Conservation (phyloP, 2,888 invertebrate genomes). For the Eremobia ochroleuca region DNA sequence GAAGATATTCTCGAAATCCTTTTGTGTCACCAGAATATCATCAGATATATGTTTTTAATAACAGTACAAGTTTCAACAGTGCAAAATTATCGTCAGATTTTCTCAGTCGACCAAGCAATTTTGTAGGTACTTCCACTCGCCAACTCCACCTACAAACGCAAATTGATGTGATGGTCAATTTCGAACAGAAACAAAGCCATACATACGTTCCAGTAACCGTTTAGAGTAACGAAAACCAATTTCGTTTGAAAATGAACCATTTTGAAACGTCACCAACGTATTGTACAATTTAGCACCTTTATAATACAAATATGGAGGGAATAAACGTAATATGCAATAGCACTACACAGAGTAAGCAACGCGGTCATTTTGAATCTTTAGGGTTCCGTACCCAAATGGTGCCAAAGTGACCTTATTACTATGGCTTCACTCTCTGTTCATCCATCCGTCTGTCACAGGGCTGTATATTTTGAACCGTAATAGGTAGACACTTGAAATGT, state of each 20-base stretch:
- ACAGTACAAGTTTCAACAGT: background rate
- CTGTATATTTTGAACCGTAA: background rate
- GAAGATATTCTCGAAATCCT: background rate
- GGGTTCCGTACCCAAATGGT: background rate
- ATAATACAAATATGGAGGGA: conserved; percentile 22
- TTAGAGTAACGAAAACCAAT: conserved; percentile 48
- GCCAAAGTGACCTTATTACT: background rate
- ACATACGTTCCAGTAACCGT: conserved; percentile 19
- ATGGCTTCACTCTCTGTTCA: too few relatives aligned
- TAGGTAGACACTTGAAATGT: background rate
- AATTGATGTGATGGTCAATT: conserved; percentile 45
- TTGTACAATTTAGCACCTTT: conserved; percentile 40
- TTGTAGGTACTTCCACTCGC: background rate
- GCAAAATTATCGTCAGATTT: background rate
- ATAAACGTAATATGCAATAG: conserved; percentile 31
- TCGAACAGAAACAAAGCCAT: conserved; percentile 34
- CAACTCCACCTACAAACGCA: conserved; percentile 5
- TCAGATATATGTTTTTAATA: background rate
- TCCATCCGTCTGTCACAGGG: background rate
- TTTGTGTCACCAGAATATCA: background rate
- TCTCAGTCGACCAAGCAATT: conserved; percentile 16
- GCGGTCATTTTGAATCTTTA: conserved; percentile 48
- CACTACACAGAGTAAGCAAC: conserved; percentile 12
- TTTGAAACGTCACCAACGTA: conserved; percentile 27
- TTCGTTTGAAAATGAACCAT: conserved; percentile 47